These are phyloP conservation scores for Drosophila arizonae DNA, from an alignment of 1,140 invertebrate genomes.

Conservation along the genomic window DNA sequence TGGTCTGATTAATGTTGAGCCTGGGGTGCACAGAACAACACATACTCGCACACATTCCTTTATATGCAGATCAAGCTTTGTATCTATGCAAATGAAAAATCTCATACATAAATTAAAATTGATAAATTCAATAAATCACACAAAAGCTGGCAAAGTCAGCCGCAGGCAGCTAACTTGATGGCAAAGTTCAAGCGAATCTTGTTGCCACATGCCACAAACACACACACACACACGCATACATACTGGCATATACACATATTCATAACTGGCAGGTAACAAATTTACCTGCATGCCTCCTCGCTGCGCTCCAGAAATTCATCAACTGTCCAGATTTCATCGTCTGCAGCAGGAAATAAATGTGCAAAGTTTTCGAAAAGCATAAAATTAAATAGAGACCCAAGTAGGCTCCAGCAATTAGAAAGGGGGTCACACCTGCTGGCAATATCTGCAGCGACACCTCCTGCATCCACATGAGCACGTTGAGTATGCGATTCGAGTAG, in stretches of 20 bases:
- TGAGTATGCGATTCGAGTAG: constrained; percentile 95
- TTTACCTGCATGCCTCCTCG: constrained; percentile 89
- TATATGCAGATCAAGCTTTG: constrained; percentile 9
- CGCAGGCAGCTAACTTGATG: constrained; percentile 16
- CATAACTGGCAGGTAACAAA: constrained; percentile 27
- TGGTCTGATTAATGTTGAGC: background rate
- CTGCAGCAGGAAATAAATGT: constrained; percentile 80
- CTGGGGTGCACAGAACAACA: background rate
- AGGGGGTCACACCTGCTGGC: constrained; percentile 84
- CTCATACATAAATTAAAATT: constrained; percentile 53
- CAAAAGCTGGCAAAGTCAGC: constrained; percentile 38
- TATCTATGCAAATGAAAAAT: constrained; percentile 41
- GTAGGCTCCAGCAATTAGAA: constrained; percentile 30
- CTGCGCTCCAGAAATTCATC: constrained; percentile 93
- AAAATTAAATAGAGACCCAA: constrained; percentile 46
- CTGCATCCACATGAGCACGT: constrained; percentile 93
- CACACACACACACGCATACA: background rate
- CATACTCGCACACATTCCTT: background rate
- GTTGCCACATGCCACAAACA: constrained; percentile 49
- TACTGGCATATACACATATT: background rate
- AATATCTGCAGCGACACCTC: constrained; percentile 91
- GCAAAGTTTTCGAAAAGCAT: constrained; percentile 62
- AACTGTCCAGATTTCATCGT: constrained; percentile 92
- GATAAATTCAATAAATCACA: constrained; percentile 70
- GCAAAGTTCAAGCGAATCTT: constrained; percentile 64